These are phyloP conservation scores for Saccostrea glomerata DNA, from an alignment of 1,140 invertebrate species.

Conservation along the genomic window DNA sequence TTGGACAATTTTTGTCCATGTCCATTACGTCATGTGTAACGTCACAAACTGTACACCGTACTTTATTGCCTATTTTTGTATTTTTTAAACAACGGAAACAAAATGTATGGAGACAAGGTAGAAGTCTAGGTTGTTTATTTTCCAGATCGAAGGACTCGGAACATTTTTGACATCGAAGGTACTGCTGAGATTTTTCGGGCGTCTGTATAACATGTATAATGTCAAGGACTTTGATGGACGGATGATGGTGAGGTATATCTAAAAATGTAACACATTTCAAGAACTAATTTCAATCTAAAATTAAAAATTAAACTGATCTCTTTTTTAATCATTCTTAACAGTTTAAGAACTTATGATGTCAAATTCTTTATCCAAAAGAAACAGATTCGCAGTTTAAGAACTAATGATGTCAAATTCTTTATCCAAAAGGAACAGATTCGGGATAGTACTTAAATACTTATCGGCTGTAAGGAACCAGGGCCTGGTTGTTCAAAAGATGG, in stretches of 20 bases:
- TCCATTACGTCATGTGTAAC: slow-evolving; percentile 41
- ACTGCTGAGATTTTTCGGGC: not conserved
- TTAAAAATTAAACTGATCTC: too few species aligned
- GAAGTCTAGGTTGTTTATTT: slow-evolving; percentile 50
- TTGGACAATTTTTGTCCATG: slow-evolving; percentile 45
- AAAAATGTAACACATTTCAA: not conserved
- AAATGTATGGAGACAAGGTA: slow-evolving; percentile 66
- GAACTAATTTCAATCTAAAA: too few species aligned
- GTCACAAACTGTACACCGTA: slow-evolving; percentile 37
- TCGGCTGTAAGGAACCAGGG: too few species aligned
- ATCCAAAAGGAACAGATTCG: too few species aligned
- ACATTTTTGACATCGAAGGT: slow-evolving; percentile 45
- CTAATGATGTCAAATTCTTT: too few species aligned
- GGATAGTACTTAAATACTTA: too few species aligned
- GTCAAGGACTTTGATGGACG: not conserved
- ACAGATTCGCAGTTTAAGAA: too few species aligned
- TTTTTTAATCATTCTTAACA: too few species aligned
- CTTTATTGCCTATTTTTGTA: not conserved
- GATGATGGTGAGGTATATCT: not conserved
- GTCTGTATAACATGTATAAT: not conserved
- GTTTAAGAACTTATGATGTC: too few species aligned
- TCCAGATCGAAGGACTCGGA: slow-evolving; percentile 49
- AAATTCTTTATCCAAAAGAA: too few species aligned
- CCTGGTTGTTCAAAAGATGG: too few species aligned
- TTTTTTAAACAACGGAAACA: slow-evolving; percentile 60